Conservation (phyloP, 1,140 invertebrate genomes). For the Oreohelix idahoensis region DNA sequence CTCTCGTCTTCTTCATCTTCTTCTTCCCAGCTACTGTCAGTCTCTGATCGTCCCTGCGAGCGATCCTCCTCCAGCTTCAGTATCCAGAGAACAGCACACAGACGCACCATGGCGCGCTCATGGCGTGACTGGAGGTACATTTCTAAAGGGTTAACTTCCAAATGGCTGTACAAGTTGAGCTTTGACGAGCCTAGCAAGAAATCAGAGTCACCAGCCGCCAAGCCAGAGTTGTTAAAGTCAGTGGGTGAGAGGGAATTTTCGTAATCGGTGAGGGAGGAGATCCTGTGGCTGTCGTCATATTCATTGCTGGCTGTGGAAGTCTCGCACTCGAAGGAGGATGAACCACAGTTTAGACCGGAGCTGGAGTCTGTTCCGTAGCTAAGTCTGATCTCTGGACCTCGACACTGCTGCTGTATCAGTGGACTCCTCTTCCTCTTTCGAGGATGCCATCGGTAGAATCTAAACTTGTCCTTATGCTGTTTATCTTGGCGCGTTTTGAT, state of each 20-base stretch:
- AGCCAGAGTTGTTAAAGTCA: neutral
- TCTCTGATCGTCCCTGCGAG: slow-evolving; percentile 11
- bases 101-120: slow-evolving; percentile 64
- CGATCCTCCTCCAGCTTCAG: slow-evolving; percentile 64
- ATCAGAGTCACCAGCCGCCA: neutral
- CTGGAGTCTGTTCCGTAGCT: slow-evolving; percentile 14
- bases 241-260: neutral
- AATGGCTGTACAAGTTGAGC: slow-evolving; percentile 7
- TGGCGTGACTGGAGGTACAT: slow-evolving; percentile 55
- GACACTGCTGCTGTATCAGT: neutral
- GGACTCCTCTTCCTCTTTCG: slow-evolving; percentile 1
- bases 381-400: neutral
- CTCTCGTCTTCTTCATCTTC: slow-evolving; percentile 9
- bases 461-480: slow-evolving; percentile 13
- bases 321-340: slow-evolving; percentile 10
- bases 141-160: slow-evolving; percentile 48
- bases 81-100: slow-evolving; percentile 69
- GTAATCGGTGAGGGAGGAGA: neutral
- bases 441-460: slow-evolving; percentile 9
- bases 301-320: slow-evolving; percentile 14
- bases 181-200: slow-evolving; percentile 44
- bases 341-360: slow-evolving; percentile 1
- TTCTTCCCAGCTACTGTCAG: slow-evolving; percentile 25
- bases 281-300: neutral
- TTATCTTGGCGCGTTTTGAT: neutral